Conservation (phyloP, 2,113 vertebrate genomes). For the Macaca mulatta region DNA sequence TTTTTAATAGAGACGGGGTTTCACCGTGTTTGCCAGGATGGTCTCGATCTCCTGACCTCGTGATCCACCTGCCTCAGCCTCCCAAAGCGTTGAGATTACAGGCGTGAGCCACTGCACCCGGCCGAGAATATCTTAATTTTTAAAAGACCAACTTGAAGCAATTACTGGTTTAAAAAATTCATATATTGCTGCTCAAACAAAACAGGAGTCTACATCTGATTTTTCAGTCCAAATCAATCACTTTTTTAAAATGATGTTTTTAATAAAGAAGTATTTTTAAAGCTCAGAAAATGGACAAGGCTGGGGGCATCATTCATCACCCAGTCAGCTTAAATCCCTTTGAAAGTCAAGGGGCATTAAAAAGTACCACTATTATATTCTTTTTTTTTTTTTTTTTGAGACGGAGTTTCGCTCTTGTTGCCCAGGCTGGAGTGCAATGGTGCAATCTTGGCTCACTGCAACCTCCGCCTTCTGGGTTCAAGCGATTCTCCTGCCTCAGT, state of each 20-base stretch:
- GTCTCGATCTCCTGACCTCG: no score
- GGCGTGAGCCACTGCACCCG: no score
- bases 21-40: no score
- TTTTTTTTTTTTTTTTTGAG: no score
- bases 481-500: no score
- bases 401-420: no score
- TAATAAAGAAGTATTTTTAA: constrained; percentile 21
- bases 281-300: not conserved
- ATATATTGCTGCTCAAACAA: not conserved
- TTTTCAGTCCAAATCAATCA: constrained; percentile 33
- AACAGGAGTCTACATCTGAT: not conserved
- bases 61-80: no score
- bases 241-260: not conserved
- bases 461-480: no score
- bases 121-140: not conserved
- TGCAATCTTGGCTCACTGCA: no score
- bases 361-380: not conserved
- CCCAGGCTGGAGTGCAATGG: no score
- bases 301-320: not conserved
- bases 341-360: not conserved
- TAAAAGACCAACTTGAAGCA: not conserved
- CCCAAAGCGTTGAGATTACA: no score
- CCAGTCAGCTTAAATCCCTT: not conserved
- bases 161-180: not conserved
- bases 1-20: no score